Conservation (phyloP, 2,888 invertebrate genomes). For the Athalia rosae region DNA sequence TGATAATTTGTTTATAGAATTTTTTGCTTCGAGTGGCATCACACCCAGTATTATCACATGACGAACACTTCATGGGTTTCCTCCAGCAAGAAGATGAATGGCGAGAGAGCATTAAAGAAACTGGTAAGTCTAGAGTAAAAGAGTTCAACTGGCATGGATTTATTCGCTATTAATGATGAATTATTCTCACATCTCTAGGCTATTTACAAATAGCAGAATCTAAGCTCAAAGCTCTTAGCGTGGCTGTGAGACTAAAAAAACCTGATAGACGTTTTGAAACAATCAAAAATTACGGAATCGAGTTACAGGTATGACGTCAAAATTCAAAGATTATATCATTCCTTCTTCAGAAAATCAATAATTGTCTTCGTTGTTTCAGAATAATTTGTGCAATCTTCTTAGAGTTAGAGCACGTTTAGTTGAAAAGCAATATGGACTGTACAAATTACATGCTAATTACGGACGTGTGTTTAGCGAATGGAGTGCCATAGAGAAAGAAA, state of each 20-base stretch:
- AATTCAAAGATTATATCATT: constrained; percentile 2
- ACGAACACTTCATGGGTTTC: constrained; percentile 86
- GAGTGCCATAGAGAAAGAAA: constrained; percentile 88
- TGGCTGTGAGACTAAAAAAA: constrained; percentile 83
- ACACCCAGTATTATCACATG: constrained; percentile 83
- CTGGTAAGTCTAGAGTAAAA: constrained; percentile 74
- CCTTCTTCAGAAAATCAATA: constrained; percentile 61
- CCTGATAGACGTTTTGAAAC: constrained; percentile 84
- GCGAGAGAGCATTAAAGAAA: constrained; percentile 85
- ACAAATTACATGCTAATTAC: constrained; percentile 88
- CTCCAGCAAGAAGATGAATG: constrained; percentile 87
- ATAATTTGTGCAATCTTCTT: constrained; percentile 71
- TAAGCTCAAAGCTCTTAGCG: constrained; percentile 84
- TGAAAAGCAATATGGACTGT: constrained; percentile 85
- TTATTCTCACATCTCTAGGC: constrained; percentile 74
- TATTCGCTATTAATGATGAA: constrained; percentile 40
- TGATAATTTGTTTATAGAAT: constrained; percentile 73
- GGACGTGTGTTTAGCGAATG: constrained; percentile 90
- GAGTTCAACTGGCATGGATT: constrained; percentile 39
- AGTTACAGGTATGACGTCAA: constrained; percentile 76
- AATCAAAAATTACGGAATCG: constrained; percentile 84
- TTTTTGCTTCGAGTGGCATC: constrained; percentile 85
- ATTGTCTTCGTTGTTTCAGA: constrained; percentile 60
- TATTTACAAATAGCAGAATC: constrained; percentile 86
- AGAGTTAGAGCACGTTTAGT: constrained; percentile 79